These are phyloP conservation scores for Sipha maydis DNA, from an alignment of 2,888 invertebrate species.

Conservation along the genomic window DNA sequence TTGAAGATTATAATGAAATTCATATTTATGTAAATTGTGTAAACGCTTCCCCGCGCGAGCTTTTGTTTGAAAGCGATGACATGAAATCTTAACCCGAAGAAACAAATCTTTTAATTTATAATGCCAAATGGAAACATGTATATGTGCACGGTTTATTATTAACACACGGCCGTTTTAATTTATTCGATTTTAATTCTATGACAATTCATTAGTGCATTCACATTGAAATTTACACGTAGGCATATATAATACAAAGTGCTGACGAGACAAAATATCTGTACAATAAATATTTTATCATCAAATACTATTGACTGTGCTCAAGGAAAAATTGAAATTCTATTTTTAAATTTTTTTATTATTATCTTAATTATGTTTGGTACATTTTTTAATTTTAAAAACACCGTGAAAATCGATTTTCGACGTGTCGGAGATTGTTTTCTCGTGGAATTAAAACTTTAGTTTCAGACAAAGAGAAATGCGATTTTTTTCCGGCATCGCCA, in stretches of 20 bases:
- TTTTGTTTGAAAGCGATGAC: neutral
- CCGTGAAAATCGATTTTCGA: neutral
- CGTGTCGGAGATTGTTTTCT: neutral
- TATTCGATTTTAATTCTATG: neutral
- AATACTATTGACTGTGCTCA: neutral
- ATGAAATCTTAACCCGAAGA: neutral
- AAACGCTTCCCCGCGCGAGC: neutral
- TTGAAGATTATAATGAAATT: neutral
- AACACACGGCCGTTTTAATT: neutral
- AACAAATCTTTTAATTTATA: slow-evolving; percentile 1
- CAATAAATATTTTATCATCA: neutral
- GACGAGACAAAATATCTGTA: neutral
- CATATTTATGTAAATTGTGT: slow-evolving; percentile 1
- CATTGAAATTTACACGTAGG: neutral
- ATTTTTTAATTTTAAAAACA: neutral
- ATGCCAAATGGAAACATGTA: neutral
- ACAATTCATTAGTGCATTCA: neutral
- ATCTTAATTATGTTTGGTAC: neutral
- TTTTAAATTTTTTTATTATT: too few relatives aligned
- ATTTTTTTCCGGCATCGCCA: neutral
- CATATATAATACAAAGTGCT: neutral
- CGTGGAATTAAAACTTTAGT: neutral
- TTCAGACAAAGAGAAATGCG: neutral
- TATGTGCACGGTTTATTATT: neutral
- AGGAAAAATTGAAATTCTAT: neutral